These are phyloP conservation scores for Apotomis betuletana DNA, from an alignment of 2,888 invertebrate genomes.

Conservation along the genomic window DNA sequence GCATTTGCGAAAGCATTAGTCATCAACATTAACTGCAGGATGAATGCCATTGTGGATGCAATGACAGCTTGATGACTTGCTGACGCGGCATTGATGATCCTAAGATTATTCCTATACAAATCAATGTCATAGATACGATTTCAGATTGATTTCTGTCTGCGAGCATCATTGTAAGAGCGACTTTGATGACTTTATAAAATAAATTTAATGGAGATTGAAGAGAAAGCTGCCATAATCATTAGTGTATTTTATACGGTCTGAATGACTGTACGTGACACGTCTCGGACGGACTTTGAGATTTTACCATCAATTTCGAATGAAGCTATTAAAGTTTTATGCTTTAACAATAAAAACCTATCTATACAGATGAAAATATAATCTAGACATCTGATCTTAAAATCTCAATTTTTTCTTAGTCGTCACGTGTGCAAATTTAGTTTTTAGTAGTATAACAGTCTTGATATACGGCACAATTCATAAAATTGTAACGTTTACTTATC, in stretches of 20 bases:
- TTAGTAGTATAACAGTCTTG: background rate
- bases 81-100: slow-evolving; percentile 16
- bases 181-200: slow-evolving; percentile 17
- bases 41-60: slow-evolving; percentile 20
- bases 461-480: background rate
- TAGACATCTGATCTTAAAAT: background rate
- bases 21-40: slow-evolving; percentile 15
- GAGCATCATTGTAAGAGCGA: slow-evolving; percentile 10
- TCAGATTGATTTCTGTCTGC: slow-evolving; percentile 3
- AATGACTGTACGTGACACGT: background rate
- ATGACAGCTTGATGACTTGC: slow-evolving; percentile 31
- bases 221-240: slow-evolving; percentile 14
- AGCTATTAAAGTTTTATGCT: too few relatives aligned
- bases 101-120: slow-evolving; percentile 16
- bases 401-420: background rate
- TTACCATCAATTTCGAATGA: background rate
- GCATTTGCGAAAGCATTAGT: slow-evolving; percentile 29
- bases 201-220: background rate
- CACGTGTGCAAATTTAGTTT: background rate
- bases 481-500: background rate
- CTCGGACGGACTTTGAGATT: background rate
- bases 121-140: slow-evolving; percentile 14
- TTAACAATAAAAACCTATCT: background rate
- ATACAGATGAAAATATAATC: background rate
- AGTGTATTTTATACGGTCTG: background rate